phyloP scores from a whole-genome alignment of 2,888 invertebrate species.

The Phymatocera aterrima region DNA sequence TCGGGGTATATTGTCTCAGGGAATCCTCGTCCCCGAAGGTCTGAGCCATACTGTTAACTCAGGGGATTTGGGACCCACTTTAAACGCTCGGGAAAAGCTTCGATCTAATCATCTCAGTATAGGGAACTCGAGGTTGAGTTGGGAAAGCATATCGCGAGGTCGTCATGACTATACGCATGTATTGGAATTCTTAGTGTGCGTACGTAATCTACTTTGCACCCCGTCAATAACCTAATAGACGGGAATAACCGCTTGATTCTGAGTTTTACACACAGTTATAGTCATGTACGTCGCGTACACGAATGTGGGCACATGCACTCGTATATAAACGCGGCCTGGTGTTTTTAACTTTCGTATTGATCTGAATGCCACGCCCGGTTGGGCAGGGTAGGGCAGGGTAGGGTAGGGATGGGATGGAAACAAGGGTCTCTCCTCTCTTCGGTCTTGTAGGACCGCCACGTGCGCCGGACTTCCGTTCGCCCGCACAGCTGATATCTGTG shows the following conservation, averaged over 20 bases:
- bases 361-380: constrained; percentile 62
- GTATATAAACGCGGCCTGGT: constrained; percentile 23
- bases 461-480: not conserved
- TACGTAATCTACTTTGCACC: not conserved
- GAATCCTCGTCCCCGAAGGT: not conserved
- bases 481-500: not conserved
- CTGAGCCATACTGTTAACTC: not conserved
- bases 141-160: not conserved
- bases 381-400: constrained; percentile 54
- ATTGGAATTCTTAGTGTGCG: not conserved
- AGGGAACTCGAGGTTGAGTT: not conserved
- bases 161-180: not conserved
- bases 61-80: not conserved
- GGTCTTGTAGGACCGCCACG: constrained; percentile 1
- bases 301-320: too few relatives aligned
- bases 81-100: not conserved
- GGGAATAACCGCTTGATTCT: not conserved
- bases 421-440: not conserved
- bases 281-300: not conserved
- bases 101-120: not conserved
- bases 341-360: constrained; percentile 63
- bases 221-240: not conserved
- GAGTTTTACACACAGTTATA: not conserved
- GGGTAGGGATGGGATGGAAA: constrained; percentile 52
- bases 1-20: constrained; percentile 2